phyloP scores from a whole-genome alignment of 1,140 invertebrate genomes.

The Portunus trituberculatus region DNA sequence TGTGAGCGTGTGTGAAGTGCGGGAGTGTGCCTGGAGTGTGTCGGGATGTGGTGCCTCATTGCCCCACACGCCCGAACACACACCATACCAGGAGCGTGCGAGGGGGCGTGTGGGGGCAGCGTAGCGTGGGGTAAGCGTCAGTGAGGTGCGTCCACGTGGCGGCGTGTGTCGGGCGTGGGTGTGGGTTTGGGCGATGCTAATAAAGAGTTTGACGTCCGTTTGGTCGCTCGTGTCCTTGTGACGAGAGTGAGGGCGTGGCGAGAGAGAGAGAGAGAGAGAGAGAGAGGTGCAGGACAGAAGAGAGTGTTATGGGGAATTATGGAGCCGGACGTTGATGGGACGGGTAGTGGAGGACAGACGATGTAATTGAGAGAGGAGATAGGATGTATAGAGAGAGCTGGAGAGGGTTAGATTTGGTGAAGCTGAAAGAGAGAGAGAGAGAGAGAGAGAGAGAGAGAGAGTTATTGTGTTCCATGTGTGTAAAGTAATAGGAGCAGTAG shows the following conservation, averaged over 20 bases:
- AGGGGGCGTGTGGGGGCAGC: neutral
- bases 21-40: neutral
- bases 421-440: neutral
- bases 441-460: neutral
- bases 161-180: slow-evolving; percentile 35
- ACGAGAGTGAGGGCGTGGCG: neutral
- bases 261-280: neutral
- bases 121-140: neutral
- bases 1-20: no score
- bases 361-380: no score
- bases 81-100: neutral
- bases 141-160: neutral
- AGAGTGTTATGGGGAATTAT: neutral
- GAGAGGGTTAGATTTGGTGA: no score
- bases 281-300: no score
- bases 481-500: no score
- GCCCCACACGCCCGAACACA: neutral
- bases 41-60: neutral
- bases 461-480: no score
- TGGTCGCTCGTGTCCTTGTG: slow-evolving; percentile 19
- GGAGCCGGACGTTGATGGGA: no score
- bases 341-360: no score
- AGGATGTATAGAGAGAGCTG: no score
- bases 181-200: neutral
- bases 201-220: neutral